Conservation (phyloP, 2,797 vertebrate genomes). For the Gallinago nigripennis region DNA sequence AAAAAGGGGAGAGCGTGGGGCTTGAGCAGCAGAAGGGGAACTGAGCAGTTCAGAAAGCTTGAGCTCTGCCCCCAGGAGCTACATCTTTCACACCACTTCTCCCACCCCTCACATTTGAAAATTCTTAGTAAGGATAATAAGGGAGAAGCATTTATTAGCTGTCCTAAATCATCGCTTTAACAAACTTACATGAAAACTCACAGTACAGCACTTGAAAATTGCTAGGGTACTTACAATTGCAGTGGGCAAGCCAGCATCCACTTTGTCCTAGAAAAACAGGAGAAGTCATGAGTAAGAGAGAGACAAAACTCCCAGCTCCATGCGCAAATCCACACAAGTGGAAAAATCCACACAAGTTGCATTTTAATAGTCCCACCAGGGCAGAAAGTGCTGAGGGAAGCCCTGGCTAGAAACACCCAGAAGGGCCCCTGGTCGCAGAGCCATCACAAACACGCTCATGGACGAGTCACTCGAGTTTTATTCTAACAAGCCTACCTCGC, state of each 20-base stretch:
- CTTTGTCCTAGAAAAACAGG: conserved; percentile 87
- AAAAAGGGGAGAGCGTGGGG: background rate
- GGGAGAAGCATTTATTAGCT: background rate
- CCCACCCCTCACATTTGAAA: background rate
- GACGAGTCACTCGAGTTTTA: background rate
- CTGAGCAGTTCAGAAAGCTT: background rate
- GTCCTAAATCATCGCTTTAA: background rate
- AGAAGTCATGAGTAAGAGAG: background rate
- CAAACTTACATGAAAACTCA: background rate
- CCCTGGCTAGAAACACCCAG: background rate
- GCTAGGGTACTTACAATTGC: conserved; percentile 88
- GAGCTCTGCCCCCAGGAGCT: background rate
- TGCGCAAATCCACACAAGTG: accelerated
- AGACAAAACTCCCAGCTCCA: background rate
- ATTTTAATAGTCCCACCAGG: background rate
- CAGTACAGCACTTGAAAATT: background rate
- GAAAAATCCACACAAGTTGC: background rate
- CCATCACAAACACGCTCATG: background rate
- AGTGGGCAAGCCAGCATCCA: conserved; percentile 95
- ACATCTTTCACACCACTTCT: background rate
- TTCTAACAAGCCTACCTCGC: background rate
- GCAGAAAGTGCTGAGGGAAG: background rate
- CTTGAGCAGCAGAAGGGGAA: background rate
- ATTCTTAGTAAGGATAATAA: background rate
- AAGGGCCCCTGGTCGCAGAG: background rate